These are phyloP conservation scores for Danaus plexippus DNA, from an alignment of 1,140 invertebrate genomes.

Conservation along the genomic window DNA sequence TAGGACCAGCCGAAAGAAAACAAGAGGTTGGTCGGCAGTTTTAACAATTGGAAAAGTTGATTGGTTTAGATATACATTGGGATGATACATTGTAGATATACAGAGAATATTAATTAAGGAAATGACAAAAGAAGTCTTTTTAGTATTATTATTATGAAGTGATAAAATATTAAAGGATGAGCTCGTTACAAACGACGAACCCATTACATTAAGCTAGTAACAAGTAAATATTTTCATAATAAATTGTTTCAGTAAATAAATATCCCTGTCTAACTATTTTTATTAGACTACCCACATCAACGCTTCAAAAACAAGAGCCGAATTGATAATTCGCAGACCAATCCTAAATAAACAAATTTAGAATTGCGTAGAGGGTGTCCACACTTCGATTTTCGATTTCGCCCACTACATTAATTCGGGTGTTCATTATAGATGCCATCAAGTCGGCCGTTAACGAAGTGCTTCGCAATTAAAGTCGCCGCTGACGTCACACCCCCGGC, in stretches of 20 bases:
- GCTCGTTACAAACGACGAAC: too few relatives aligned
- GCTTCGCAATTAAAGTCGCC: conserved; percentile 68
- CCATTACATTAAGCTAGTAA: too few relatives aligned
- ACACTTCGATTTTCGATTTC: conserved; percentile 67
- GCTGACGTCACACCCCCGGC: conserved; percentile 62
- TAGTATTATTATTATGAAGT: too few relatives aligned
- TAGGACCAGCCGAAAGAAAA: conserved; percentile 44
- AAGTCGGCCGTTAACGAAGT: conserved; percentile 68
- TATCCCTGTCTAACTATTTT: neutral
- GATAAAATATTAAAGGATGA: too few relatives aligned
- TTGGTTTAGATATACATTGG: conserved; percentile 22
- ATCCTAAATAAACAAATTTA: conserved; percentile 65
- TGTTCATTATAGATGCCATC: conserved; percentile 72
- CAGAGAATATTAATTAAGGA: too few relatives aligned
- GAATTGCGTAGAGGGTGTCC: conserved; percentile 42
- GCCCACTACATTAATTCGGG: conserved; percentile 70
- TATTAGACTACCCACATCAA: conserved; percentile 17
- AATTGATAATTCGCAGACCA: conserved; percentile 47
- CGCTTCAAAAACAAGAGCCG: conserved; percentile 34
- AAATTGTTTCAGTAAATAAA: too few relatives aligned
- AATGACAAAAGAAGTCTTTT: too few relatives aligned
- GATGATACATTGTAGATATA: too few relatives aligned
- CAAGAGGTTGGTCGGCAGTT: conserved; percentile 33
- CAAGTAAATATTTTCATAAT: too few relatives aligned
- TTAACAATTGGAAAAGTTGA: conserved; percentile 47